A percentile compares a stretch with the other conserved stretches of the same genome.
Evolutionary conservation across 2,113 vertebrate species (phyloP).

Genomic region (Callithrix jacchus): DNA sequence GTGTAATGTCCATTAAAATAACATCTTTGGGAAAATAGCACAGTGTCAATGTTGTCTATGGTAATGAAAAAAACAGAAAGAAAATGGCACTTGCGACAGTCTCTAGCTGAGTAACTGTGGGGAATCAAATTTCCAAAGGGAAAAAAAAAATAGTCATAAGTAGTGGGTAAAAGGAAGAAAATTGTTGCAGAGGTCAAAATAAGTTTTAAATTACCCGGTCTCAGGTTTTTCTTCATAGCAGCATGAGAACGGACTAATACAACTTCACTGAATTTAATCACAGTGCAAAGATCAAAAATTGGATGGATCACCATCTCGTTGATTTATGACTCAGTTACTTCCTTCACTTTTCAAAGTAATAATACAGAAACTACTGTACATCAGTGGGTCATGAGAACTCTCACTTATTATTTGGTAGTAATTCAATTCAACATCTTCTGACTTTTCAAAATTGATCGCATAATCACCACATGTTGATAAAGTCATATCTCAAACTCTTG

Average conservation of each 20-base stretch:
- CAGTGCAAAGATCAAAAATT: neutral
- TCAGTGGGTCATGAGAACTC: neutral
- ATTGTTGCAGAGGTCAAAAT: neutral
- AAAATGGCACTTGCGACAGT: conserved; percentile 40
- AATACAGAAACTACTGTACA: neutral
- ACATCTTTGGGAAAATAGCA: conserved; percentile 72
- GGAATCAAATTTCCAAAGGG: conserved; percentile 14
- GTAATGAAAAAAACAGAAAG: conserved; percentile 54
- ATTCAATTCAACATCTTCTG: neutral
- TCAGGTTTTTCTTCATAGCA: no score
- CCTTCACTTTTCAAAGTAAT: neutral
- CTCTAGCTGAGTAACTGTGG: conserved; percentile 28
- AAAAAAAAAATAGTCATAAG: neutral
- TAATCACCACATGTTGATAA: neutral
- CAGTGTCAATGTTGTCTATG: conserved; percentile 46
- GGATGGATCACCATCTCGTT: neutral
- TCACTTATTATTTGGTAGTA: neutral
- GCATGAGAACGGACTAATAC: no score
- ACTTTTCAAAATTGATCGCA: neutral
- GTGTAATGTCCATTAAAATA: conserved; percentile 76
- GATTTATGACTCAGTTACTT: neutral
- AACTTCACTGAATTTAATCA: neutral
- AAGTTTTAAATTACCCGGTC: neutral
- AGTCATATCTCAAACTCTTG: neutral
- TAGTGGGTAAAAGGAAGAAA: neutral